Conservation (phyloP, 2,797 vertebrate species). For the Melanotaenia parkinsoni region DNA sequence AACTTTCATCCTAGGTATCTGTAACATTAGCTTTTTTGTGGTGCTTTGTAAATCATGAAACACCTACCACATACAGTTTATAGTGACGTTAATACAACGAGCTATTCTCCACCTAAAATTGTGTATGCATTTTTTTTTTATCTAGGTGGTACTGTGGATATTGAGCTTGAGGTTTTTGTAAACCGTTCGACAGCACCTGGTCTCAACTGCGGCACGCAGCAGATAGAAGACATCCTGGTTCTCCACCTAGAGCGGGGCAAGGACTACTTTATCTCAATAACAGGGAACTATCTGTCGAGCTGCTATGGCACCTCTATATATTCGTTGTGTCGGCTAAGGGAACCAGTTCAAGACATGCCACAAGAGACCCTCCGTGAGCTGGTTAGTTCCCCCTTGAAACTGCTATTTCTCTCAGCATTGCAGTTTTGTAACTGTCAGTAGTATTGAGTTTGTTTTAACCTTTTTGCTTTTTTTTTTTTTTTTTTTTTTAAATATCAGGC, state of each 20-base stretch:
- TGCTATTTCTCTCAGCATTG: slow-evolving; percentile 1
- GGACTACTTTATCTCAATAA: slow-evolving; percentile 96
- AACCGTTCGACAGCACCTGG: slow-evolving; percentile 90
- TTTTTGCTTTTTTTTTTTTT: slow-evolving; percentile 37
- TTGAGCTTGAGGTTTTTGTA: slow-evolving; percentile 94
- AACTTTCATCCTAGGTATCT: background rate
- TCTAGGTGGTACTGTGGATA: slow-evolving; percentile 86
- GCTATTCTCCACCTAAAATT: background rate
- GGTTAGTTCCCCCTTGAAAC: slow-evolving; percentile 79
- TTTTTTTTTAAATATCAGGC: slow-evolving; percentile 71
- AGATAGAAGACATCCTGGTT: slow-evolving; percentile 95
- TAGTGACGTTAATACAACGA: background rate
- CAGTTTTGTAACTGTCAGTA: background rate
- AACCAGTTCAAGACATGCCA: slow-evolving; percentile 91
- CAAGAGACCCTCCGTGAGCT: slow-evolving; percentile 81
- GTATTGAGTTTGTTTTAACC: background rate
- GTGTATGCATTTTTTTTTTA: slow-evolving; percentile 13
- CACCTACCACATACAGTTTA: background rate
- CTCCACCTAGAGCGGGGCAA: slow-evolving; percentile 93
- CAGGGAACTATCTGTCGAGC: slow-evolving; percentile 94
- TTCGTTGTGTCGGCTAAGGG: slow-evolving; percentile 88
- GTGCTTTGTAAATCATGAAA: slow-evolving; percentile 18
- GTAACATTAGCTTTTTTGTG: background rate
- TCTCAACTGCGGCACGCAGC: slow-evolving; percentile 90
- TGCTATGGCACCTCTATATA: slow-evolving; percentile 92